Percentiles rank a stretch among this genome's conserved stretches.
These are phyloP conservation scores for Pseudoatta argentina DNA, from an alignment of 1,140 invertebrate genomes.

Conservation along the genomic window DNA sequence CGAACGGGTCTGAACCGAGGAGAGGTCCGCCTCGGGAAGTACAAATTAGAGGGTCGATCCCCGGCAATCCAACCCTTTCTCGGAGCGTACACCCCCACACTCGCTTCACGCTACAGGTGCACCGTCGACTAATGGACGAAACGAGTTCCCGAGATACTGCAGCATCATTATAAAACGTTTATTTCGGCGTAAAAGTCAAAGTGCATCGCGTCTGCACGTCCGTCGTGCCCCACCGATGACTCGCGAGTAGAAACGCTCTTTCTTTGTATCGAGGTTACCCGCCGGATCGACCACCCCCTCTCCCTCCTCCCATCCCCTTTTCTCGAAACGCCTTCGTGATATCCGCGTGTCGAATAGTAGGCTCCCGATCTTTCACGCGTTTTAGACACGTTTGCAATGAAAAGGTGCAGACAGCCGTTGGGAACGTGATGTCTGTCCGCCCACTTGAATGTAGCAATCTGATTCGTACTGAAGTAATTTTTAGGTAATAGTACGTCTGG, in stretches of 20 bases:
- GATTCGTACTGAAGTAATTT: constrained; percentile 62
- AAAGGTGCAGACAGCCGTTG: constrained; percentile 62
- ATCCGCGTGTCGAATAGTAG: constrained; percentile 46
- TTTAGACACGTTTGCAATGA: constrained; percentile 62
- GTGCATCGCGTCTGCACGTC: constrained; percentile 68
- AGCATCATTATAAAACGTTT: constrained; percentile 80
- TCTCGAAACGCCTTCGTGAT: constrained; percentile 24
- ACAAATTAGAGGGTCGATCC: constrained; percentile 74
- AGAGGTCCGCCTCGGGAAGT: constrained; percentile 63
- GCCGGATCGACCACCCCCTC: constrained; percentile 15
- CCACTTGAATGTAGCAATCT: constrained; percentile 57
- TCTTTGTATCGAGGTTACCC: constrained; percentile 66
- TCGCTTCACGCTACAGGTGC: constrained; percentile 72
- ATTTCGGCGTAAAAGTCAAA: constrained; percentile 77
- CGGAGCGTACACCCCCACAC: constrained; percentile 55
- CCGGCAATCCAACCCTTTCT: constrained; percentile 72
- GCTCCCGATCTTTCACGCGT: constrained; percentile 61
- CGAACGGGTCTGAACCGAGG: constrained; percentile 53
- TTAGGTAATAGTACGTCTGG: constrained; percentile 59
- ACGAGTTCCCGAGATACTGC: constrained; percentile 77
- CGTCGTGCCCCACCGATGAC: constrained; percentile 61
- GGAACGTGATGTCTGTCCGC: constrained; percentile 58
- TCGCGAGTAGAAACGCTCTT: constrained; percentile 69
- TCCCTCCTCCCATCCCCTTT: neutral
- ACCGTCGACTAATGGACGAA: constrained; percentile 72